A percentile compares a stretch with the other conserved stretches of the same genome.
phyloP scores from a whole-genome alignment of 2,888 invertebrate species.

The Dryocosmus kuriphilus region DNA sequence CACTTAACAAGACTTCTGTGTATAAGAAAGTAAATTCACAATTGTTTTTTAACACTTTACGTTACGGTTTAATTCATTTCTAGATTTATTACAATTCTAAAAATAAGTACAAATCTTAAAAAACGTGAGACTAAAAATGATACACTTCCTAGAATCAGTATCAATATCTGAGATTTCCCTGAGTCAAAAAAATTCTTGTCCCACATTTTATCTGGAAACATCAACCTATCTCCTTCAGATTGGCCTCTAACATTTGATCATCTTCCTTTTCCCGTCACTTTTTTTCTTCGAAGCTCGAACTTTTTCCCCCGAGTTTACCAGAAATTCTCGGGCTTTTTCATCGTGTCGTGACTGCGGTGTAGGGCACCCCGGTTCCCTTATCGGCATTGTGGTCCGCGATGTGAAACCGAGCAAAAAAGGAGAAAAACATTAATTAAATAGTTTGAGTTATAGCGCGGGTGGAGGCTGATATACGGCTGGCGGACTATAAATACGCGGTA shows the following conservation, averaged over 20 bases:
- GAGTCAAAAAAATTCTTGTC: background rate
- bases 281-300: background rate
- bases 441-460: slow-evolving; percentile 66
- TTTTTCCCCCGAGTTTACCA: slow-evolving; percentile 46
- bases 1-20: too few relatives aligned
- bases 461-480: slow-evolving; percentile 69
- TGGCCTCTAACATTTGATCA: slow-evolving; percentile 17
- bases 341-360: slow-evolving; percentile 57
- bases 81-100: background rate
- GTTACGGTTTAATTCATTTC: background rate
- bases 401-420: slow-evolving; percentile 55
- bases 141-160: background rate
- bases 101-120: background rate
- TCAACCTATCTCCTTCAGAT: slow-evolving; percentile 31
- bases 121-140: background rate
- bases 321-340: slow-evolving; percentile 48
- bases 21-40: too few relatives aligned
- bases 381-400: slow-evolving; percentile 54
- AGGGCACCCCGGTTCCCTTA: slow-evolving; percentile 54
- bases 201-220: slow-evolving; percentile 11
- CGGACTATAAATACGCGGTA: slow-evolving; percentile 74
- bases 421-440: slow-evolving; percentile 73
- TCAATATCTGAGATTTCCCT: background rate
- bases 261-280: background rate
- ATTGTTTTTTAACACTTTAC: background rate